Conservation (phyloP, 2,888 invertebrate species). For the Drosophila anomelani region DNA sequence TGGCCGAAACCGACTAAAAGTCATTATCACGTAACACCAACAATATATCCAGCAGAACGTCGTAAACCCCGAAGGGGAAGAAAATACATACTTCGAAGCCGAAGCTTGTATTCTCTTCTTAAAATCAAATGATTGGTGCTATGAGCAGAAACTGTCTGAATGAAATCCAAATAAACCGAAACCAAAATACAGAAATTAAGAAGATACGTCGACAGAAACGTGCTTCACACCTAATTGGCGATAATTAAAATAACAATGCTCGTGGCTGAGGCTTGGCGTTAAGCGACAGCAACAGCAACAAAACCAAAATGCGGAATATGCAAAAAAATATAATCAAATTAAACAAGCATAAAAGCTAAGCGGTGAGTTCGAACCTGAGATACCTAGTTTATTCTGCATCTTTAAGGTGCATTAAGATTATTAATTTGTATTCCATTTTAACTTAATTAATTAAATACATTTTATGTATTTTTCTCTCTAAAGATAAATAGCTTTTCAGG, state of each 20-base stretch:
- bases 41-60: slow-evolving; percentile 7
- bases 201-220: slow-evolving; percentile 49
- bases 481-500: not conserved
- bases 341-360: not conserved
- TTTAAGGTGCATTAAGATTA: no score
- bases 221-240: slow-evolving; percentile 53
- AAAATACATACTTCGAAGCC: slow-evolving; percentile 2
- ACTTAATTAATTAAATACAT: not conserved
- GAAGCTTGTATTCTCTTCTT: not conserved
- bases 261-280: slow-evolving; percentile 26
- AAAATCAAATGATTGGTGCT: not conserved
- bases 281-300: slow-evolving; percentile 12
- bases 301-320: slow-evolving; percentile 29
- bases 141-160: not conserved
- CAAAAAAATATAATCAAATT: slow-evolving; percentile 25
- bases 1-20: slow-evolving; percentile 6
- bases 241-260: slow-evolving; percentile 55
- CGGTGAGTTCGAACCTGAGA: not conserved
- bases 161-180: slow-evolving; percentile 9
- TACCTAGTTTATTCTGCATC: no score
- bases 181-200: slow-evolving; percentile 36
- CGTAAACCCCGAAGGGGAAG: slow-evolving; percentile 5
- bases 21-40: slow-evolving; percentile 24
- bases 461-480: not conserved
- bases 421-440: not conserved